Conservation (phyloP, 2,888 invertebrate species). For the Hypena proboscidalis region DNA sequence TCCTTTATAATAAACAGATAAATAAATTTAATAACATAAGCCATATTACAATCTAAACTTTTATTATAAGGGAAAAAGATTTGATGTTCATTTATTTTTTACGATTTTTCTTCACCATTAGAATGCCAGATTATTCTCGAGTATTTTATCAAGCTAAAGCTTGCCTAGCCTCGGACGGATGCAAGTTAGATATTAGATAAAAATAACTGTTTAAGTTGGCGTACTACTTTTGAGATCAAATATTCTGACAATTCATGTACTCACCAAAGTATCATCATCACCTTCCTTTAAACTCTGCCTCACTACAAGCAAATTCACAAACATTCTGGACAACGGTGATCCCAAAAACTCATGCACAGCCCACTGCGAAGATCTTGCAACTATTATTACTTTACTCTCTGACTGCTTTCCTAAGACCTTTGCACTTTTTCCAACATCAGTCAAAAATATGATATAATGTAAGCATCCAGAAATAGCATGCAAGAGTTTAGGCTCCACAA, state of each 20-base stretch:
- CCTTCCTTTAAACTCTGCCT: slow-evolving; percentile 87
- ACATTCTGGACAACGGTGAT: slow-evolving; percentile 86
- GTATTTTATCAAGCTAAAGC: too few species aligned
- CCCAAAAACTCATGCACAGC: slow-evolving; percentile 89
- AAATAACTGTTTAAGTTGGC: too few species aligned
- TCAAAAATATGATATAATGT: slow-evolving; percentile 88
- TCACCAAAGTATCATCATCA: slow-evolving; percentile 72
- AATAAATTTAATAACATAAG: not conserved
- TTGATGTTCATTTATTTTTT: too few species aligned
- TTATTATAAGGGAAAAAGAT: too few species aligned
- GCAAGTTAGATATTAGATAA: too few species aligned
- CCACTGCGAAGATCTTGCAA: slow-evolving; percentile 91
- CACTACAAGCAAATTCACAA: slow-evolving; percentile 89
- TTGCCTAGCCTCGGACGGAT: too few species aligned
- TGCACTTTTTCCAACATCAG: slow-evolving; percentile 85
- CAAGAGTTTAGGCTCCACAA: slow-evolving; percentile 75
- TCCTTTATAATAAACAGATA: slow-evolving; percentile 72
- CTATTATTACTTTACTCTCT: slow-evolving; percentile 87
- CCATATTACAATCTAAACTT: too few species aligned
- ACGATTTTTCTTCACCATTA: too few species aligned
- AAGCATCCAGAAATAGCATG: slow-evolving; percentile 81
- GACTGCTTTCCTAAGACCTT: slow-evolving; percentile 87
- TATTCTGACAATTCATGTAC: too few species aligned
- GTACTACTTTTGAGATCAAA: too few species aligned
- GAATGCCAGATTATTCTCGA: too few species aligned